These are phyloP conservation scores for Neomicropteryx cornuta DNA, from an alignment of 1,140 invertebrate genomes.

Conservation along the genomic window DNA sequence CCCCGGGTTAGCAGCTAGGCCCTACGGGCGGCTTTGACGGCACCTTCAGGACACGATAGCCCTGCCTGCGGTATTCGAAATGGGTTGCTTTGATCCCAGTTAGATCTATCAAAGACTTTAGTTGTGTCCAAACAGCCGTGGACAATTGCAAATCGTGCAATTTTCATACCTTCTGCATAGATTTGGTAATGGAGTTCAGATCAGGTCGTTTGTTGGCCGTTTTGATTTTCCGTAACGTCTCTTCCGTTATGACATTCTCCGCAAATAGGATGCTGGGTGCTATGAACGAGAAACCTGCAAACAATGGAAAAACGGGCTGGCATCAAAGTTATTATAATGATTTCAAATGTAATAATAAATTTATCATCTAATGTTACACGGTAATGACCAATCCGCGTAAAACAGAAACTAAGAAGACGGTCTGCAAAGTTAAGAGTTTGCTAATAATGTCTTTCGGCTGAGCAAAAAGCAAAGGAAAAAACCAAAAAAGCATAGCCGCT, in stretches of 20 bases:
- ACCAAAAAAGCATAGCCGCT: no score
- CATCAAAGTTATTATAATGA: background rate
- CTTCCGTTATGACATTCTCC: constrained; percentile 71
- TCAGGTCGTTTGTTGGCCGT: constrained; percentile 26
- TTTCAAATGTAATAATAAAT: constrained; percentile 2
- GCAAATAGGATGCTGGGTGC: constrained; percentile 85
- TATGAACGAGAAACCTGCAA: constrained; percentile 86
- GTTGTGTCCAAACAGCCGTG: background rate
- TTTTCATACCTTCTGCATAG: constrained; percentile 11
- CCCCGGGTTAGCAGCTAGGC: no score
- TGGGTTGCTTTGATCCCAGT: background rate
- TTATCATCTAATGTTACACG: background rate
- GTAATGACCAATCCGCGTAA: background rate
- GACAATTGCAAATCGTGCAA: background rate
- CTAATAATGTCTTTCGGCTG: no score
- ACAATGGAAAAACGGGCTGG: constrained; percentile 1
- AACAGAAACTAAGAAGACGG: background rate
- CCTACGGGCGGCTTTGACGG: no score
- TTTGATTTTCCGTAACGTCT: constrained; percentile 44
- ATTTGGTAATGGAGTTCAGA: constrained; percentile 31
- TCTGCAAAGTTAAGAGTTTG: background rate
- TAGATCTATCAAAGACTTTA: background rate
- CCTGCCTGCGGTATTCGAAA: background rate
- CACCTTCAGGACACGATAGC: background rate
- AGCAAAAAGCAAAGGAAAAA: no score